Evolutionary conservation across 2,797 vertebrate species (phyloP), one percentile per base, ranked within the genome.

Genomic region (Hydrocynus forskahlii): DNA sequence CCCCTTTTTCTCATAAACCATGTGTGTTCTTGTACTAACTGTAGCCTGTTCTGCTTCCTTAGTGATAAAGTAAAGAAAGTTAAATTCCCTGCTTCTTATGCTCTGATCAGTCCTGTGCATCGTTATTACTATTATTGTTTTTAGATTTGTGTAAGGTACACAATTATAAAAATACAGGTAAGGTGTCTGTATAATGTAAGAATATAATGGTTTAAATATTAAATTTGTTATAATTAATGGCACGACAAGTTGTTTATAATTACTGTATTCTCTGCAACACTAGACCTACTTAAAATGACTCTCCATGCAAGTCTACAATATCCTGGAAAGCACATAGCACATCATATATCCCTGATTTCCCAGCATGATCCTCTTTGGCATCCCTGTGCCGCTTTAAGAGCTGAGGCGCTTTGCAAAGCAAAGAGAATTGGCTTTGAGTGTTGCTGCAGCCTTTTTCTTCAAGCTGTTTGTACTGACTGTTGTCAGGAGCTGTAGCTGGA

Each of bases 391-490:
- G 76, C 76, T 81, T 73, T 81, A 81, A 78, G 63, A 10, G 60
- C 43, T 60, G 16, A 48, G 8, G 23, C 16, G 29, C 55, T 19
- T 54, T 77, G 69, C 60, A 74, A 84, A 82, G 35, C 67, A 81
- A 84, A 76, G 76, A 76, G 71, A 79, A 81, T 81, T 87, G 71
- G 50, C 79, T 80, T 76, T 82, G 66, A 82, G 52, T 35, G 54
- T 55, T 25, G 48, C 21, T 48, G 45, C 23, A 48, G 69, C 76
- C 78, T 87, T 88, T 75, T 81, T 86, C 82, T 54, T 48, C 2
- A 17, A 81, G 76, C 76, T 85, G 76, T 87, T 87, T 87, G 48
- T 81, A 52, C 17, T 40, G 79, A 81, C 73, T 76, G 21, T 81
- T 83, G 77, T 83, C 87, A 84, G 75, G 64, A 83, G 84, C 16